Percentiles rank a stretch among this genome's conserved stretches.
Conservation (phyloP, 2,797 vertebrate species). For the Loris lydekkerianus region DNA sequence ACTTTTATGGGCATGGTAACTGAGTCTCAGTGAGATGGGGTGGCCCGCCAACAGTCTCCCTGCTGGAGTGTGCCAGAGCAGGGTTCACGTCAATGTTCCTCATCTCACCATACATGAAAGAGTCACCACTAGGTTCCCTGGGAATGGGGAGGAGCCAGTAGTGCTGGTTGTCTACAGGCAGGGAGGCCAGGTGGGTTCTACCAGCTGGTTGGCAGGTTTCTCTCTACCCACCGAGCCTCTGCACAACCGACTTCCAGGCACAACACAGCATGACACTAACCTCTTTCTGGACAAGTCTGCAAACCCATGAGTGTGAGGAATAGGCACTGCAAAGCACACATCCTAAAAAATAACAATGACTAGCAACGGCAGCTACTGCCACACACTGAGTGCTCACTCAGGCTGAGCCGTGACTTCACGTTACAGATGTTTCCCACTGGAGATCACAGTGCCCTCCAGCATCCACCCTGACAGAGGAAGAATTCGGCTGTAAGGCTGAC, state of each 20-base stretch:
- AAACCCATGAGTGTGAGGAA: background rate
- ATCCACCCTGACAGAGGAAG: background rate
- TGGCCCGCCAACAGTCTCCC: background rate
- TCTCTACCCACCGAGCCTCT: background rate
- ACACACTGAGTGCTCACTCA: background rate
- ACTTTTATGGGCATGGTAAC: background rate
- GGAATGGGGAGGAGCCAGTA: background rate
- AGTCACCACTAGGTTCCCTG: background rate
- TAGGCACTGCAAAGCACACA: background rate
- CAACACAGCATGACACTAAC: background rate
- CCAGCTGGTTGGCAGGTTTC: accelerated
- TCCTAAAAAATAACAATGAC: background rate
- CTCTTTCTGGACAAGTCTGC: background rate
- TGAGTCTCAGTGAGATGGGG: background rate
- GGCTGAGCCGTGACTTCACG: accelerated
- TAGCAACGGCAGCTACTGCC: background rate
- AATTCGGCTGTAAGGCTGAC: background rate
- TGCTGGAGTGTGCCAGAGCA: background rate
- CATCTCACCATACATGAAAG: accelerated
- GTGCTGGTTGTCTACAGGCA: background rate
- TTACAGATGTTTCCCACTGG: background rate
- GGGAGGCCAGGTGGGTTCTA: accelerated
- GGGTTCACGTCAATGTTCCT: background rate
- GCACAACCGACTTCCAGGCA: background rate
- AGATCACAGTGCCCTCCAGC: background rate